Percentiles rank a stretch among this genome's conserved stretches.
Conservation (phyloP, 2,888 invertebrate genomes). For the Diarsia dahlii region DNA sequence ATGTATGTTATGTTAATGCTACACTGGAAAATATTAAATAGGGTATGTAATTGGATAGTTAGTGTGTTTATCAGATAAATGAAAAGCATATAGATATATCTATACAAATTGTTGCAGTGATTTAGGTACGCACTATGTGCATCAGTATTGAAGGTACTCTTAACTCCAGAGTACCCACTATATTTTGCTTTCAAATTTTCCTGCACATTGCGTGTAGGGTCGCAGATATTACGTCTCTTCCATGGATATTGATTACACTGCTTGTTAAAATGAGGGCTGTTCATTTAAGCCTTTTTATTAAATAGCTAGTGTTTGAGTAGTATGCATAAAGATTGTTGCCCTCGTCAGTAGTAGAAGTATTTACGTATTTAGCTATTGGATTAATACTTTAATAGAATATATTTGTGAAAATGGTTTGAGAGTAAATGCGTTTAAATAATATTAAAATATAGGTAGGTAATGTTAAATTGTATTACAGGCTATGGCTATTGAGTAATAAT, state of each 20-base stretch:
- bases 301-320: conserved; percentile 15
- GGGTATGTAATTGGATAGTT: conserved; percentile 27
- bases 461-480: conserved; percentile 49
- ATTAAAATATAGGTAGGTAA: conserved; percentile 31
- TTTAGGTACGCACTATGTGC: conserved; percentile 50
- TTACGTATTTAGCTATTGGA: conserved; percentile 38
- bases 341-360: conserved; percentile 25
- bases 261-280: neutral
- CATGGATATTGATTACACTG: conserved; percentile 4
- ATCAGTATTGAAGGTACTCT: conserved; percentile 12
- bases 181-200: neutral
- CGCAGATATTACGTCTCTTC: conserved; percentile 19
- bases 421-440: conserved; percentile 18
- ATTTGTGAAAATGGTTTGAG: conserved; percentile 26
- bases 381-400: conserved; percentile 36
- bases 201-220: conserved; percentile 21
- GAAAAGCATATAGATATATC: conserved; percentile 10
- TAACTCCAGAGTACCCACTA: neutral
- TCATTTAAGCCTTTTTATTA: neutral
- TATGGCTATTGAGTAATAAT: conserved; percentile 54
- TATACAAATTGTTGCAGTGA: conserved; percentile 10
- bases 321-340: conserved; percentile 11
- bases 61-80: conserved; percentile 44
- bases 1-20: conserved; percentile 26
- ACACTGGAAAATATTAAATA: conserved; percentile 15